These are phyloP conservation scores for Tineola bisselliella DNA, from an alignment of 2,888 invertebrate genomes.

Conservation along the genomic window DNA sequence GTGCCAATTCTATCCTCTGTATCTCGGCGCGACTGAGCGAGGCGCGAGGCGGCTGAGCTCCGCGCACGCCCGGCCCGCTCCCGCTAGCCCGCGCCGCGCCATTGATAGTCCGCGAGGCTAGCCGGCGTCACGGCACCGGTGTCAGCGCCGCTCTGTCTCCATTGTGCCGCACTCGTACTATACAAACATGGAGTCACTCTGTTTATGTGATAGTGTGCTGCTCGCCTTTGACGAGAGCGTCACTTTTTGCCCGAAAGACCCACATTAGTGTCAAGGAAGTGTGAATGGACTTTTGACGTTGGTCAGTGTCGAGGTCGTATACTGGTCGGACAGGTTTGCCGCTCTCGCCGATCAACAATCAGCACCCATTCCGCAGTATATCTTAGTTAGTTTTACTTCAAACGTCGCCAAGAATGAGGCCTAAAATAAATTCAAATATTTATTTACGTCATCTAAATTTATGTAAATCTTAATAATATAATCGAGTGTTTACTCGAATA, in stretches of 20 bases:
- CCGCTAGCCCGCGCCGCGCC: conserved; percentile 24
- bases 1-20: conserved; percentile 63
- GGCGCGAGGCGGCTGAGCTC: conserved; percentile 37
- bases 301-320: conserved; percentile 54
- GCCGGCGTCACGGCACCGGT: conserved; percentile 45
- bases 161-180: conserved; percentile 22
- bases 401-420: conserved; percentile 34
- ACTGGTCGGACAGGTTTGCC: conserved; percentile 55
- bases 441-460: neutral
- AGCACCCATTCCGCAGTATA: conserved; percentile 18
- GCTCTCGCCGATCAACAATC: conserved; percentile 19
- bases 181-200: neutral
- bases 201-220: neutral
- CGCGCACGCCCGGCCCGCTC: conserved; percentile 29
- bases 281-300: neutral
- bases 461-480: conserved; percentile 12
- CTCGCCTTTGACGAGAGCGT: neutral
- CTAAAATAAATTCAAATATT: neutral
- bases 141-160: conserved; percentile 36
- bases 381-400: conserved; percentile 26
- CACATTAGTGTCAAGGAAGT: neutral
- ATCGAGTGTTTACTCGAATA: neutral
- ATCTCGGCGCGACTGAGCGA: conserved; percentile 29
- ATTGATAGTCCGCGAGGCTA: conserved; percentile 58
- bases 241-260: conserved; percentile 5